Conservation (phyloP, 2,797 vertebrate genomes). For the Champsocephalus esox region DNA sequence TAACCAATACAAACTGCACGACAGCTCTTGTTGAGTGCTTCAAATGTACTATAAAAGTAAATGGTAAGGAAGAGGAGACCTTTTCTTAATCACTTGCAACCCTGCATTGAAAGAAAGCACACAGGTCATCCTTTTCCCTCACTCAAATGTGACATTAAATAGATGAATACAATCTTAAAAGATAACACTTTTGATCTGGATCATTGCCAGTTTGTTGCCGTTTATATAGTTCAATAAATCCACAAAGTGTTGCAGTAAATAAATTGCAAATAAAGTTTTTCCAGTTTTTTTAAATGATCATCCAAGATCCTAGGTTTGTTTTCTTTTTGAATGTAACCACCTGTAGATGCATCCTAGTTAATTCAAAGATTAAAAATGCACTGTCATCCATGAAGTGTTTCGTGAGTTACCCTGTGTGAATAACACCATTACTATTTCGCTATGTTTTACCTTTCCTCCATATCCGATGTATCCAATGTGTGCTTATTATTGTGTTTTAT, state of each 20-base stretch:
- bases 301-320: background rate
- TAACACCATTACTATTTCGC: background rate
- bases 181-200: background rate
- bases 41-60: background rate
- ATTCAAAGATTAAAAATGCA: background rate
- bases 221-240: slow-evolving; percentile 4
- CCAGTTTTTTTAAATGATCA: background rate
- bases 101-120: slow-evolving; percentile 24
- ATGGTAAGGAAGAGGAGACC: background rate
- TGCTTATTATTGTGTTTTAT: background rate
- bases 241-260: background rate
- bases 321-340: background rate
- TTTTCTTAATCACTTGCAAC: slow-evolving; percentile 18
- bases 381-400: background rate
- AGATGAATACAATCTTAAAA: background rate
- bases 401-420: background rate
- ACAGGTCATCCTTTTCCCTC: slow-evolving; percentile 1
- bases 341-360: background rate
- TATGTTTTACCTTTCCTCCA: background rate
- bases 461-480: background rate
- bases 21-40: background rate
- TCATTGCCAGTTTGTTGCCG: background rate
- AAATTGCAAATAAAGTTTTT: background rate
- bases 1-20: background rate
- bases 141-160: too few species aligned